Conservation (phyloP, 1,140 invertebrate species). For the Drosophila sucinea region DNA sequence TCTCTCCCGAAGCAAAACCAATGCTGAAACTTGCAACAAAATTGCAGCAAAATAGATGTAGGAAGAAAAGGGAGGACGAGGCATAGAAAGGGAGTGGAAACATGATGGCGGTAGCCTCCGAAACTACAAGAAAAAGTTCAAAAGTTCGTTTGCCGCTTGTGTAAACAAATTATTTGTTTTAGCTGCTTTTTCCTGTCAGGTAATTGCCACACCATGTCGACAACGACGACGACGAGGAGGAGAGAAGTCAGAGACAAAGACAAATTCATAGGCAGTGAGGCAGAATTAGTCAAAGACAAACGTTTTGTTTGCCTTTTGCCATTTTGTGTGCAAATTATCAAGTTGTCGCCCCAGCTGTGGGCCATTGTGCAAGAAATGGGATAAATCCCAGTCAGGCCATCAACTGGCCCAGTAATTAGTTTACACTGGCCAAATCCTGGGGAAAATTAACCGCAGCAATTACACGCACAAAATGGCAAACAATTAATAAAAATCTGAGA, state of each 20-base stretch:
- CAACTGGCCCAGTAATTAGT: conserved; percentile 59
- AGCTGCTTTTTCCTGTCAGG: conserved; percentile 47
- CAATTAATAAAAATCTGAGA: conserved; percentile 60
- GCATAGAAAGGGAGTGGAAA: conserved; percentile 19
- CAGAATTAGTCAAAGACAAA: conserved; percentile 16
- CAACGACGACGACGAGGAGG: background rate
- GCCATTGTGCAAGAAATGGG: conserved; percentile 26
- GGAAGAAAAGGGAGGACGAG: background rate
- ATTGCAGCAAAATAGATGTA: conserved; percentile 45
- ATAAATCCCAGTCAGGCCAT: conserved; percentile 33
- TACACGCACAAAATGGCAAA: conserved; percentile 58
- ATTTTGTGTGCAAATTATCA: conserved; percentile 67
- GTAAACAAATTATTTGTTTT: conserved; percentile 81
- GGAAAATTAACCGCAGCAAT: conserved; percentile 57
- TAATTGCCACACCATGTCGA: conserved; percentile 55
- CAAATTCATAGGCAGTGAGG: conserved; percentile 30
- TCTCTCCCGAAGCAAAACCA: background rate
- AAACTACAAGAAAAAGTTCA: conserved; percentile 64
- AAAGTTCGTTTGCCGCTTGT: conserved; percentile 78
- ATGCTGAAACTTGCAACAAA: conserved; percentile 62
- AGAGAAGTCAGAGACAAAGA: conserved; percentile 44
- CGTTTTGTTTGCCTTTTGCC: conserved; percentile 52
- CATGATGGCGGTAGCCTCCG: conserved; percentile 50
- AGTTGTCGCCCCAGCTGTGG: conserved; percentile 52
- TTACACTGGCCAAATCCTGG: conserved; percentile 38